These are phyloP conservation scores for Macquaria ambigua DNA, from an alignment of 2,113 vertebrate genomes.

Conservation along the genomic window DNA sequence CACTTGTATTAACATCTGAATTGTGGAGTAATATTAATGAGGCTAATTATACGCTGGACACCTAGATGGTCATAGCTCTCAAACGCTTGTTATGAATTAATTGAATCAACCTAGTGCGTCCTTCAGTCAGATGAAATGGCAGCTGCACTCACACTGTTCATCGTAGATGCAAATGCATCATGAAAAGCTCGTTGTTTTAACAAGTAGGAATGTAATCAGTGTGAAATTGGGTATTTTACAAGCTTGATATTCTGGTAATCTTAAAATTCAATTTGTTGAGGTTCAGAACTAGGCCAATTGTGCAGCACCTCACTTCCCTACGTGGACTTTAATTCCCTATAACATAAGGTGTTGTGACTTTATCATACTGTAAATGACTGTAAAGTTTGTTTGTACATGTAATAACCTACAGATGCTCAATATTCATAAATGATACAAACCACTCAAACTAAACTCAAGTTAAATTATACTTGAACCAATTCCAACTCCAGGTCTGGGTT, in stretches of 20 bases:
- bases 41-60: slow-evolving; percentile 13
- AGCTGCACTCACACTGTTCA: slow-evolving; percentile 10
- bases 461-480: background rate
- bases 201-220: slow-evolving; percentile 12
- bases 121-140: slow-evolving; percentile 31
- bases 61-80: slow-evolving; percentile 19
- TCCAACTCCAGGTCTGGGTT: background rate
- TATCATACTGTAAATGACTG: background rate
- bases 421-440: slow-evolving; percentile 1
- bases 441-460: background rate
- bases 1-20: slow-evolving; percentile 34
- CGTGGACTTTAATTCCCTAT: slow-evolving; percentile 42
- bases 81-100: slow-evolving; percentile 29
- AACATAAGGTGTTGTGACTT: background rate
- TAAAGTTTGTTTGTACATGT: background rate
- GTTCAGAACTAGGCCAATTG: background rate
- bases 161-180: slow-evolving; percentile 9
- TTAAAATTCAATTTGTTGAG: background rate
- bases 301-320: background rate
- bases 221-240: slow-evolving; percentile 18
- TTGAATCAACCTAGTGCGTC: slow-evolving; percentile 2
- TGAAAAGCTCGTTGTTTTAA: slow-evolving; percentile 19
- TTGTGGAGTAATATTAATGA: slow-evolving; percentile 14
- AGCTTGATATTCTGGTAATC: background rate
- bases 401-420: background rate